phyloP scores from a whole-genome alignment of 2,113 vertebrate genomes.

The Rhipidura dahli region DNA sequence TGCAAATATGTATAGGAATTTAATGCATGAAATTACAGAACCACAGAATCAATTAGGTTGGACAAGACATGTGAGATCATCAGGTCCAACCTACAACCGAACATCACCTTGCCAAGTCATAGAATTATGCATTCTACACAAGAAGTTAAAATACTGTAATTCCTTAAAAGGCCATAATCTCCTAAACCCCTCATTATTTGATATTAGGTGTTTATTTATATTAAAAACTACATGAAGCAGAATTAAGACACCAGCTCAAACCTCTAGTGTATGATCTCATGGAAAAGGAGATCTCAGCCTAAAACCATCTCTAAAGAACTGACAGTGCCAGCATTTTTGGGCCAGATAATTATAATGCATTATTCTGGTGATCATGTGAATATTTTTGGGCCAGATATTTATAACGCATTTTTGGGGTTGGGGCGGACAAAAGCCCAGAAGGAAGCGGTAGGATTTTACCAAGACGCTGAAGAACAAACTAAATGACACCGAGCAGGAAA shows the following conservation, averaged over 20 bases:
- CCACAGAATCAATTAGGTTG: neutral
- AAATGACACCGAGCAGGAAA: neutral
- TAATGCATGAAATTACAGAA: neutral
- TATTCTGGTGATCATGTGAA: neutral
- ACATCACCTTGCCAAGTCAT: neutral
- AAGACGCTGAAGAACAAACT: neutral
- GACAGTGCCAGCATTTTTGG: neutral
- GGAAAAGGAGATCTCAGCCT: neutral
- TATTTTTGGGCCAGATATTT: neutral
- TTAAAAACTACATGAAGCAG: neutral
- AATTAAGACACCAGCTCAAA: neutral
- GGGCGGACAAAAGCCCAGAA: neutral
- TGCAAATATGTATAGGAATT: accelerated
- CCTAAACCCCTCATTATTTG: neutral
- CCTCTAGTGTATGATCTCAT: accelerated
- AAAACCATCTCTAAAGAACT: neutral
- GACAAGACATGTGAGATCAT: neutral
- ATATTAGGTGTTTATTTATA: neutral
- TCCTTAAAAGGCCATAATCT: neutral
- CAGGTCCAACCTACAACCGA: accelerated
- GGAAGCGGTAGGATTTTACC: neutral
- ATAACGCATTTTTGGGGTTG: accelerated
- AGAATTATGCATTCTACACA: neutral
- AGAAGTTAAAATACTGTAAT: neutral
- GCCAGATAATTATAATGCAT: neutral